A percentile compares a stretch with the other conserved stretches of the same genome.
Conservation (phyloP, 2,888 invertebrate species). For the Drosophila austrosaltans region DNA sequence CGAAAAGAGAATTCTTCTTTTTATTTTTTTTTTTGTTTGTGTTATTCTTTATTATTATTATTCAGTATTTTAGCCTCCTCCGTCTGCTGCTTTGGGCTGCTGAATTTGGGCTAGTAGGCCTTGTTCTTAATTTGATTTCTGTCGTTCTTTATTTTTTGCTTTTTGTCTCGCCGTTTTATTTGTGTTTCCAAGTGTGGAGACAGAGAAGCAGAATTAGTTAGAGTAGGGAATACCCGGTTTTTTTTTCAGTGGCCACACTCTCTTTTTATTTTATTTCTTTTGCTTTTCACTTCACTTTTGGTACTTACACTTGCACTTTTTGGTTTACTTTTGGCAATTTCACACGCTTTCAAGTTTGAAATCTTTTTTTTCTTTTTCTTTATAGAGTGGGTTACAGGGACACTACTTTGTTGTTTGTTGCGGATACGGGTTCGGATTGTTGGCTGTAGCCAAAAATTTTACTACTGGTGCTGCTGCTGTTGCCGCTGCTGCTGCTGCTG, state of each 20-base stretch:
- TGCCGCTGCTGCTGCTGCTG: constrained; percentile 39
- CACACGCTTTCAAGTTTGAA: constrained; percentile 5
- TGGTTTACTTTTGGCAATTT: constrained; percentile 14
- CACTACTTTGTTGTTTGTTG: constrained; percentile 27
- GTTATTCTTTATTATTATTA: constrained; percentile 8
- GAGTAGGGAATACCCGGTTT: constrained; percentile 1
- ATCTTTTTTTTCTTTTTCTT: too few species aligned
- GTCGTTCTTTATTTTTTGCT: constrained; percentile 20
- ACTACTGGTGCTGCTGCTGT: constrained; percentile 33
- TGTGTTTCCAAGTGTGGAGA: constrained; percentile 16
- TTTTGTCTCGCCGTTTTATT: constrained; percentile 36
- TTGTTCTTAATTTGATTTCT: constrained; percentile 70
- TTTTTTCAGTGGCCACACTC: not conserved
- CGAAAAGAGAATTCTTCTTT: constrained; percentile 2
- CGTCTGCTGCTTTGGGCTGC: constrained; percentile 32
- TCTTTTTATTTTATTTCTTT: not conserved
- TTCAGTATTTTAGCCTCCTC: constrained; percentile 7
- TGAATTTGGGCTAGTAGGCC: constrained; percentile 79
- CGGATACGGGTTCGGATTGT: constrained; percentile 29
- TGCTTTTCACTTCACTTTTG: constrained; percentile 5
- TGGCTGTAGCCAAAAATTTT: constrained; percentile 19
- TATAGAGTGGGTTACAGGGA: not conserved
- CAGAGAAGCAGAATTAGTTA: not conserved
- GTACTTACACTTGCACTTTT: constrained; percentile 72
- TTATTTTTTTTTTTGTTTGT: constrained; percentile 31